Percentiles rank a stretch among this genome's conserved stretches.
phyloP scores from a whole-genome alignment of 2,113 vertebrate genomes.

The Syrrhaptes paradoxus region DNA sequence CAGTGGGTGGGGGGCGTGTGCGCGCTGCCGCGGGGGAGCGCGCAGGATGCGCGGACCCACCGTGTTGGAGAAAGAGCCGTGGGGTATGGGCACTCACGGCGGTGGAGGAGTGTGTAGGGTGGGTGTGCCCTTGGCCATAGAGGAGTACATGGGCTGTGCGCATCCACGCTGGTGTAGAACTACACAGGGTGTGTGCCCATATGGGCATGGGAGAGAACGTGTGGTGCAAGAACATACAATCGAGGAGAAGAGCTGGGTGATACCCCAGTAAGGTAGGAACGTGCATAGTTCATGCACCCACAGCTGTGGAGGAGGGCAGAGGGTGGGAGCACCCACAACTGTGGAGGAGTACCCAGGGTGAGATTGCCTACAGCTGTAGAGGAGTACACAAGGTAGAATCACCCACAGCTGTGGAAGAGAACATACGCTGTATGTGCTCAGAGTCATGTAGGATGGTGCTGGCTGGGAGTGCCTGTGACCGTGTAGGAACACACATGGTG shows the following conservation, averaged over 20 bases:
- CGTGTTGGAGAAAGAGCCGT: accelerated
- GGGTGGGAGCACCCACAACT: background rate
- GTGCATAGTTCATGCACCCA: no score
- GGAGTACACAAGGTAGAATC: no score
- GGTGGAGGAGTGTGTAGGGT: accelerated
- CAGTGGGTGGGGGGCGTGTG: background rate
- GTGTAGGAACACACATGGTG: accelerated
- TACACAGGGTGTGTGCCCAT: accelerated
- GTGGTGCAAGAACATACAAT: accelerated
- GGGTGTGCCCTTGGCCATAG: background rate
- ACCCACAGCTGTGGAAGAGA: background rate
- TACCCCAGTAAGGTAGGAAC: no score
- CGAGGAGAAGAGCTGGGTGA: background rate
- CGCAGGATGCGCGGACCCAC: accelerated
- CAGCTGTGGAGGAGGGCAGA: background rate
- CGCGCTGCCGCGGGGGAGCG: background rate
- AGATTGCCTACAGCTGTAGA: background rate
- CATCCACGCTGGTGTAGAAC: accelerated
- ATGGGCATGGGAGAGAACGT: accelerated
- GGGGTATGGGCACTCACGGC: accelerated
- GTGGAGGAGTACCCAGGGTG: background rate
- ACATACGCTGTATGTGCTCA: accelerated
- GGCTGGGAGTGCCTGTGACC: background rate
- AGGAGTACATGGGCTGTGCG: accelerated
- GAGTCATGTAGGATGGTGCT: accelerated